phyloP scores from a whole-genome alignment of 2,113 vertebrate genomes.

The Notarius lentiginosus region DNA sequence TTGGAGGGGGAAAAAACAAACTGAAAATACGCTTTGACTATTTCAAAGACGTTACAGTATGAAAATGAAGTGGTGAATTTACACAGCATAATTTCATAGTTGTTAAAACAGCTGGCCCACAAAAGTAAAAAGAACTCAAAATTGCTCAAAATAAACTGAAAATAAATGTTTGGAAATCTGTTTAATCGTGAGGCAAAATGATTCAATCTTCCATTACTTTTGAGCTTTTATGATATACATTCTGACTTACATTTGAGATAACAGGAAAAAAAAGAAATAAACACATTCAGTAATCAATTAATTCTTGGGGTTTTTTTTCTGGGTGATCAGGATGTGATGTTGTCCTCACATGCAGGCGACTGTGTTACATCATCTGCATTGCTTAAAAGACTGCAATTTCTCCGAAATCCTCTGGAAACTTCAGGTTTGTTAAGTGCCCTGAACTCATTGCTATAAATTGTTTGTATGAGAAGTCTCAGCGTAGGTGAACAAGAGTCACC shows the following conservation, averaged over 20 bases:
- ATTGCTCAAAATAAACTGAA: neutral
- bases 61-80: neutral
- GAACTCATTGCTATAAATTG: conserved; percentile 63
- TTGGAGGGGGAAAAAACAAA: conserved; percentile 19
- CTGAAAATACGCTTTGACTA: conserved; percentile 14
- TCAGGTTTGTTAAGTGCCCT: conserved; percentile 54
- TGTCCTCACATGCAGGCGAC: conserved; percentile 52
- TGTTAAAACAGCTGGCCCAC: neutral
- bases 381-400: conserved; percentile 52
- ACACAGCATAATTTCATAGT: neutral
- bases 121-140: neutral
- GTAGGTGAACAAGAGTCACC: conserved; percentile 57
- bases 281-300: neutral
- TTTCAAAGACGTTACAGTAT: neutral
- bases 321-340: neutral
- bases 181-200: neutral
- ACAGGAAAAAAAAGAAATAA: neutral
- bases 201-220: neutral
- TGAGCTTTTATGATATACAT: neutral
- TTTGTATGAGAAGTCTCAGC: conserved; percentile 55
- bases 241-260: neutral
- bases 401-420: conserved; percentile 55
- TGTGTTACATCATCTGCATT: conserved; percentile 50
- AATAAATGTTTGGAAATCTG: neutral
- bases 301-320: neutral